A percentile compares a stretch with the other conserved stretches of the same genome.
Conservation (phyloP, 1,140 invertebrate genomes). For the Pteromalus puparum region DNA sequence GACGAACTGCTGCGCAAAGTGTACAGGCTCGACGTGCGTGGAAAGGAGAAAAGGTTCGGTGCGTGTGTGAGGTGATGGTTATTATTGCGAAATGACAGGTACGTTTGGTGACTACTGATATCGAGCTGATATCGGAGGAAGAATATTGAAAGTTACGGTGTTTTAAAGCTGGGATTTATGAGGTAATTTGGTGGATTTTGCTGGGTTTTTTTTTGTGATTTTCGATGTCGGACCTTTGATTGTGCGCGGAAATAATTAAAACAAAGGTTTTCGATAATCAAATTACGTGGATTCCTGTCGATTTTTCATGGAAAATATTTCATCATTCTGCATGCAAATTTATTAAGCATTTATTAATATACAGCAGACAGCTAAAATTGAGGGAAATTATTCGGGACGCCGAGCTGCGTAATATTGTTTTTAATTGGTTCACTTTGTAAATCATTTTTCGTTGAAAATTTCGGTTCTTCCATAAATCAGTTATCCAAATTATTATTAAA, state of each 20-base stretch:
- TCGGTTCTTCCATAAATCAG: too few relatives aligned
- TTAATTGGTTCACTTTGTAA: background rate
- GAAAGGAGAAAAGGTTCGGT: background rate
- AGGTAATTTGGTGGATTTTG: background rate
- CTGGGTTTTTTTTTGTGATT: background rate
- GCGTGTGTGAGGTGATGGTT: too few relatives aligned
- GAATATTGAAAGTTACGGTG: background rate
- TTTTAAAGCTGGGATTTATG: background rate
- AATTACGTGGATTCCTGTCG: too few relatives aligned
- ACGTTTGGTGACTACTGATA: background rate
- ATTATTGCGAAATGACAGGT: background rate
- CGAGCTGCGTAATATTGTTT: background rate
- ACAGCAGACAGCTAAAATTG: background rate
- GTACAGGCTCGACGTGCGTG: background rate
- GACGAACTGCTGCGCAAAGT: background rate
- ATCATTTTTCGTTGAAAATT: background rate
- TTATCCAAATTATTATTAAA: too few relatives aligned
- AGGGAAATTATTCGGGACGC: too few relatives aligned
- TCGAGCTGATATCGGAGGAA: background rate
- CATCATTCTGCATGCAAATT: background rate
- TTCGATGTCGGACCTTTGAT: too few relatives aligned
- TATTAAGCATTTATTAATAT: background rate
- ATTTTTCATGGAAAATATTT: background rate
- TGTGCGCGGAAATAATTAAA: too few relatives aligned
- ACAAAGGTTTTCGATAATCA: too few relatives aligned